Evolutionary conservation across 2,888 invertebrate genomes (phyloP).

Genomic region (Cataglyphis altisquamis): DNA sequence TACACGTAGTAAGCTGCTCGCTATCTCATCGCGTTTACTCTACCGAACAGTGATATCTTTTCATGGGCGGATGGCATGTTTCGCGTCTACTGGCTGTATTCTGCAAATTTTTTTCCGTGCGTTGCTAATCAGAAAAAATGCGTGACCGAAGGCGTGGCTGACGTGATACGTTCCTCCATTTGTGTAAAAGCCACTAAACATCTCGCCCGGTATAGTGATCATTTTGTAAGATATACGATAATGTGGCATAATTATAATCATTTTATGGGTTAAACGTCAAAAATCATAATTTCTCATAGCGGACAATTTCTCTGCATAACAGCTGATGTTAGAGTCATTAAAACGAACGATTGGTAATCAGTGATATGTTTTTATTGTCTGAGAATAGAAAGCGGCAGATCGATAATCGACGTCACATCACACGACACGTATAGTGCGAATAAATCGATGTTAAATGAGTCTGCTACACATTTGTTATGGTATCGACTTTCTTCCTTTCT

Average conservation of each 20-base stretch:
- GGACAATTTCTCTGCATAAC: background rate
- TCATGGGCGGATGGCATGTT: conserved; percentile 30
- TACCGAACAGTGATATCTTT: conserved; percentile 21
- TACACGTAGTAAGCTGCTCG: conserved; percentile 4
- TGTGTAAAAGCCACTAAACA: conserved; percentile 36
- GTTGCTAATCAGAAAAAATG: conserved; percentile 53
- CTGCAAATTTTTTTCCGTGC: conserved; percentile 3
- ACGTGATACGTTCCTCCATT: conserved; percentile 45
- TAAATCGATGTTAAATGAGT: conserved; percentile 71
- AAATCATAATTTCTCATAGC: background rate
- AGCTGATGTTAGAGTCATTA: conserved; percentile 10
- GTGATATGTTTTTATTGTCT: conserved; percentile 67
- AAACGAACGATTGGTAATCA: conserved; percentile 60
- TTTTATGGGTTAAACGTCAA: background rate
- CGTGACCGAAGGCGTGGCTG: conserved; percentile 45
- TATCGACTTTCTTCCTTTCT: conserved; percentile 16
- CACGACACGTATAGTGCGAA: conserved; percentile 57
- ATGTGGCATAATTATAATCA: background rate
- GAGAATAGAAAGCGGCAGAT: conserved; percentile 64
- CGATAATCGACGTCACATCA: conserved; percentile 72
- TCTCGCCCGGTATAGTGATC: background rate
- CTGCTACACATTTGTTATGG: conserved; percentile 42
- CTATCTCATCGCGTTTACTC: conserved; percentile 27
- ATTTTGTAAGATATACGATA: conserved; percentile 28
- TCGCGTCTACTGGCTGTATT: background rate